Conservation (phyloP, 2,797 vertebrate genomes). For the Tiaroga cobitis region DNA sequence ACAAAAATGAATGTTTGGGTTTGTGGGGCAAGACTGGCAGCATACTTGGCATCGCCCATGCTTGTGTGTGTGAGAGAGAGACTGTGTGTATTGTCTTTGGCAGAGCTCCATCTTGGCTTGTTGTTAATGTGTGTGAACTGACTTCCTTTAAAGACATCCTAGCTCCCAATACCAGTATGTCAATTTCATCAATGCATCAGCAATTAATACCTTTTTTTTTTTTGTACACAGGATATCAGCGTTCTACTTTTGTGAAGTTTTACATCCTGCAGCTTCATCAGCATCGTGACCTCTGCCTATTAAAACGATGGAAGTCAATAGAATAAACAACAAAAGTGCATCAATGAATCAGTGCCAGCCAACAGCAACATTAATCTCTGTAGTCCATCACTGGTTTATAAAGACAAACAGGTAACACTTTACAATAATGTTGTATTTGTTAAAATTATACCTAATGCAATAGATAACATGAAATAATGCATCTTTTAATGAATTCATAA, state of each 20-base stretch:
- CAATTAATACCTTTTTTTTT: slow-evolving; percentile 40
- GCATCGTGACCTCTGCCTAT: neutral
- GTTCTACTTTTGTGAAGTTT: slow-evolving; percentile 23
- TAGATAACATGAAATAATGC: neutral
- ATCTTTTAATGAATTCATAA: neutral
- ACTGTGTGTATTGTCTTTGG: slow-evolving; percentile 40
- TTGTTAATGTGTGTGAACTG: slow-evolving; percentile 42
- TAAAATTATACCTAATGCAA: neutral
- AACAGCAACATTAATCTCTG: slow-evolving; percentile 19
- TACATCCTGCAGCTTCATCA: slow-evolving; percentile 38
- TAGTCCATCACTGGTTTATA: slow-evolving; percentile 15
- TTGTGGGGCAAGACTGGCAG: slow-evolving; percentile 58
- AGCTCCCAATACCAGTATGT: neutral
- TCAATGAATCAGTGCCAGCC: slow-evolving; percentile 17
- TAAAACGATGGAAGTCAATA: neutral
- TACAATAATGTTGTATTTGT: neutral
- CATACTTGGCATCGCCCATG: slow-evolving; percentile 43
- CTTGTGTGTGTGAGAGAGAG: slow-evolving; percentile 32
- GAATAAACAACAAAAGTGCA: slow-evolving; percentile 38
- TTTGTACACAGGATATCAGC: slow-evolving; percentile 15
- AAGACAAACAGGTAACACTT: slow-evolving; percentile 11
- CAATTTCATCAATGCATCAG: slow-evolving; percentile 1
- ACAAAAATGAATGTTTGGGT: slow-evolving; percentile 71
- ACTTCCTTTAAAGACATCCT: slow-evolving; percentile 35
- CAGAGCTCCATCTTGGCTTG: slow-evolving; percentile 36